phyloP scores from a whole-genome alignment of 2,888 invertebrate species.

The Tillus elongatus region DNA sequence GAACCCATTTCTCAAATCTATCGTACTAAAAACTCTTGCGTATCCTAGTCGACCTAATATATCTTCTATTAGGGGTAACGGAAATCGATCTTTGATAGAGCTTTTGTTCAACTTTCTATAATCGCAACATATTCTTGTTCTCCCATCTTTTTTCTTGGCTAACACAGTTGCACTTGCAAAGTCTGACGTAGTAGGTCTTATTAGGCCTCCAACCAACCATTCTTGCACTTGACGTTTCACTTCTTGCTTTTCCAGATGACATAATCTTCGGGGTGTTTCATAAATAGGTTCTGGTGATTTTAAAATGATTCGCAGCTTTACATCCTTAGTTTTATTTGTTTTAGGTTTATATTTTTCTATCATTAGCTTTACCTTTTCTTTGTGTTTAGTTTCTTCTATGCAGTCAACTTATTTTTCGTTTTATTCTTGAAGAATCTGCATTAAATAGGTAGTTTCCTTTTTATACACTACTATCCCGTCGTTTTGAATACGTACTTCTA shows the following conservation, averaged over 20 bases:
- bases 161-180: constrained; percentile 12
- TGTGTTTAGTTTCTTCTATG: no score
- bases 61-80: constrained; percentile 15
- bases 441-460: constrained; percentile 15
- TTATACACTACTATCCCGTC: constrained; percentile 13
- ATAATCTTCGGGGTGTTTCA: no score
- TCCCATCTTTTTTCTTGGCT: no score
- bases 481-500: background rate
- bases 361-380: no score
- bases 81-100: constrained; percentile 10
- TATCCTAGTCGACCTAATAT: constrained; percentile 13
- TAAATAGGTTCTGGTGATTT: no score
- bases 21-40: no score
- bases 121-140: constrained; percentile 15
- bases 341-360: no score
- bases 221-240: no score
- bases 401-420: no score
- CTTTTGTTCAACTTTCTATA: constrained; percentile 15
- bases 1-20: no score
- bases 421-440: constrained; percentile 14
- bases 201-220: constrained; percentile 5
- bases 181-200: constrained; percentile 6
- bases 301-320: background rate
- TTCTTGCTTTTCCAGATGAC: no score
- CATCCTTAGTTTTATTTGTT: constrained; percentile 4